Evolutionary conservation across 1,140 invertebrate genomes (phyloP).

Genomic region (Leptoteleia sp.): DNA sequence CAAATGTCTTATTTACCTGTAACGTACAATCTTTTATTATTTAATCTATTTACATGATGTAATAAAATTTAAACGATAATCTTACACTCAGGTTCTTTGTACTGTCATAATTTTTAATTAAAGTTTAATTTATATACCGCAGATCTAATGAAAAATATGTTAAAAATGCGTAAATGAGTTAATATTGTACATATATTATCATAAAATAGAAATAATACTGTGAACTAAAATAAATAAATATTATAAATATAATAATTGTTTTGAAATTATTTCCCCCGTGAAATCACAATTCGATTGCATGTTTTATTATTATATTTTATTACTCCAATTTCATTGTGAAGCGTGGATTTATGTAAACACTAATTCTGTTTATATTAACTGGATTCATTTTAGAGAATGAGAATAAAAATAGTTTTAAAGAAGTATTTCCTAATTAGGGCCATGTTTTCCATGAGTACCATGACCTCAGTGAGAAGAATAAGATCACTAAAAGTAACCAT

Average conservation of each 20-base stretch:
- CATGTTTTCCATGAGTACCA: no score
- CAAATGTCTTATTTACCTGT: conserved; percentile 18
- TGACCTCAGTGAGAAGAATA: no score
- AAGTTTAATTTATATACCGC: conserved; percentile 38
- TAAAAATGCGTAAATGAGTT: conserved; percentile 39
- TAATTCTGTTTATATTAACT: no score
- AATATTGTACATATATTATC: conserved; percentile 50
- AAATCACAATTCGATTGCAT: no score
- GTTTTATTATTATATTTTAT: no score
- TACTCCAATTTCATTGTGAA: no score
- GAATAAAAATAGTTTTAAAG: no score
- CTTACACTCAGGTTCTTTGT: conserved; percentile 57
- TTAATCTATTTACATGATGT: conserved; percentile 16
- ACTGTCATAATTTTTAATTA: conserved; percentile 50
- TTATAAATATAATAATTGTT: conserved; percentile 20
- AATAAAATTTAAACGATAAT: conserved; percentile 48
- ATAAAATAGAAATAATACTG: conserved; percentile 38
- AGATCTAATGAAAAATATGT: conserved; percentile 34
- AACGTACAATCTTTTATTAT: conserved; percentile 29
- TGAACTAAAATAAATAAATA: conserved; percentile 45
- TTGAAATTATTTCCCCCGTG: background rate
- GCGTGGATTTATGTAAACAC: no score
- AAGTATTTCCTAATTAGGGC: no score
- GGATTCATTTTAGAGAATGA: no score
- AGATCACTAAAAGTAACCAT: no score